These are phyloP conservation scores for Archips crataeganus DNA, from an alignment of 2,888 invertebrate species.

Conservation along the genomic window DNA sequence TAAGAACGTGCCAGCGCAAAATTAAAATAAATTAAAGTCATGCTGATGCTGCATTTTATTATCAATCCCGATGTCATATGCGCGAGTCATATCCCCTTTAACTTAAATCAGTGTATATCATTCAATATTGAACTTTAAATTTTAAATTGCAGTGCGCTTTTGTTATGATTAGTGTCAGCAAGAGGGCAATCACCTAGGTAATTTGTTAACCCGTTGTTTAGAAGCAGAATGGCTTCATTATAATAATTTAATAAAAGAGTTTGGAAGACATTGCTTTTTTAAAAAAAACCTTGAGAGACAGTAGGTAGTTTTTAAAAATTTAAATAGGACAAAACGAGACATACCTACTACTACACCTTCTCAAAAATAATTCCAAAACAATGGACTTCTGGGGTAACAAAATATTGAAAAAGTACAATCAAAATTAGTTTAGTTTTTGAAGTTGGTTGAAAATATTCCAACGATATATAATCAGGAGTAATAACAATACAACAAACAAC, in stretches of 20 bases:
- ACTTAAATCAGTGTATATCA: not conserved
- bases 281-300: no score
- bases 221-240: not conserved
- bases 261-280: no score
- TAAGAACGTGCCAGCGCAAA: no score
- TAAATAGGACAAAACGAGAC: no score
- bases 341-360: no score
- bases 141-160: not conserved
- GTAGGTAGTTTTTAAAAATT: no score
- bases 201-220: not conserved
- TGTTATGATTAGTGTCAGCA: not conserved
- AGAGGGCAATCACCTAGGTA: not conserved
- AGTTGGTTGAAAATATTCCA: not conserved
- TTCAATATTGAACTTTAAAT: not conserved
- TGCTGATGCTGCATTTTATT: not conserved
- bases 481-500: slow-evolving; percentile 4
- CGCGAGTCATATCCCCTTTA: not conserved
- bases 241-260: no score
- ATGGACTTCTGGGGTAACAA: no score
- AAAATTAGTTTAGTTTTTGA: no score
- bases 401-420: no score
- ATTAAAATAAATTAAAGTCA: not conserved
- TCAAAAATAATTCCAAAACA: no score
- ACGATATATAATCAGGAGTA: not conserved
- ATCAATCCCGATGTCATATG: not conserved